These are phyloP conservation scores for Sipha maydis DNA, from an alignment of 2,888 invertebrate species.

Conservation along the genomic window DNA sequence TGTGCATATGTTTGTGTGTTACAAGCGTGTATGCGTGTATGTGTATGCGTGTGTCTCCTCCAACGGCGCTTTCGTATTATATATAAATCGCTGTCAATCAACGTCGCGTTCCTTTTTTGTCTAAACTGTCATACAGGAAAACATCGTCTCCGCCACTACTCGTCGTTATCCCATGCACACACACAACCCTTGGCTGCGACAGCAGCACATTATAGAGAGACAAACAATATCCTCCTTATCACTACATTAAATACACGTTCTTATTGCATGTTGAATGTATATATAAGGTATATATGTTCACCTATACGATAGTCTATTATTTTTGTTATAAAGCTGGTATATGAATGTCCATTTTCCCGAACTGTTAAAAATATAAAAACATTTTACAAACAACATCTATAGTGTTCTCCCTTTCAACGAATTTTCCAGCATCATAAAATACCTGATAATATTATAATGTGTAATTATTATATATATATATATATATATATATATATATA, in stretches of 20 bases:
- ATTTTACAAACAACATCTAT: neutral
- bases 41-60: conserved; percentile 17
- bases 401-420: neutral
- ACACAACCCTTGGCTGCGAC: conserved; percentile 37
- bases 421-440: neutral
- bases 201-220: neutral
- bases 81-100: conserved; percentile 62
- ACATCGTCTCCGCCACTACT: conserved; percentile 39
- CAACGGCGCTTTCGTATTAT: conserved; percentile 55
- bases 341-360: neutral
- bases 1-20: neutral
- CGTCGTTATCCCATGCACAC: neutral
- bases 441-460: no score
- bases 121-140: conserved; percentile 60
- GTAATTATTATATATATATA: no score
- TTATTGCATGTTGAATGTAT: no score
- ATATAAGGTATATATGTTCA: neutral
- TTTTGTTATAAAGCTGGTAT: neutral
- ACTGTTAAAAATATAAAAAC: neutral
- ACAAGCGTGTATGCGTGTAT: neutral
- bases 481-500: no score
- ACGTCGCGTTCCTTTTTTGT: conserved; percentile 60
- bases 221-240: conserved; percentile 41
- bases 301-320: conserved; percentile 25
- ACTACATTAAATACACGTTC: neutral